Evolutionary conservation across 1,140 invertebrate genomes (phyloP).

Genomic region (Asobara japonica): DNA sequence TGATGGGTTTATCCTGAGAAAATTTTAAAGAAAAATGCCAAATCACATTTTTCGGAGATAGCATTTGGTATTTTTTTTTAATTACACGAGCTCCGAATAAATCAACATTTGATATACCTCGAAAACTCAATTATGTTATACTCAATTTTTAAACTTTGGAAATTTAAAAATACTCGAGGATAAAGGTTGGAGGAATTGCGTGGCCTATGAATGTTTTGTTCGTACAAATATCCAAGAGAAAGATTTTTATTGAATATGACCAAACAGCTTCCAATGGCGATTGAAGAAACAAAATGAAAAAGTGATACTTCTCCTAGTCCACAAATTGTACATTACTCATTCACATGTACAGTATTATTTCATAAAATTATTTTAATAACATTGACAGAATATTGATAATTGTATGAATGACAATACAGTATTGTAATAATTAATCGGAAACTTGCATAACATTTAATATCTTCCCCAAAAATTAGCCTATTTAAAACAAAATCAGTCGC

Average conservation of each 20-base stretch:
- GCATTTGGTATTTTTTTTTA: no score
- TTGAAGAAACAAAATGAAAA: neutral
- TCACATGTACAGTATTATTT: slow-evolving; percentile 52
- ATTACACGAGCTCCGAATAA: no score
- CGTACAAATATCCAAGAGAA: neutral
- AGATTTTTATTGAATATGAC: neutral
- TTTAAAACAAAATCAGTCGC: neutral
- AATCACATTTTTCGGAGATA: no score
- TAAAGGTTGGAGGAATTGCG: no score
- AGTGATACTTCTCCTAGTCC: slow-evolving; percentile 5
- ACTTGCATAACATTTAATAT: neutral
- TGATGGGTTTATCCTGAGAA: no score
- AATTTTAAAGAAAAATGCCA: no score
- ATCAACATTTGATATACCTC: no score
- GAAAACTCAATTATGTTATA: no score
- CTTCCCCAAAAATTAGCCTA: neutral
- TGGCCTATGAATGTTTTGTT: no score
- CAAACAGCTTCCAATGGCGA: no score
- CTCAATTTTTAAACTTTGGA: no score
- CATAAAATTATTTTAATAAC: slow-evolving; percentile 49
- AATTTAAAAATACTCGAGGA: neutral
- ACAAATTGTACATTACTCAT: slow-evolving; percentile 9
- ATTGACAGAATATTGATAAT: slow-evolving; percentile 31
- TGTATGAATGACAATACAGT: slow-evolving; percentile 14
- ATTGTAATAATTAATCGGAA: neutral